These are phyloP conservation scores for Glossophaga mutica DNA, from an alignment of 2,797 vertebrate species.

Conservation along the genomic window DNA sequence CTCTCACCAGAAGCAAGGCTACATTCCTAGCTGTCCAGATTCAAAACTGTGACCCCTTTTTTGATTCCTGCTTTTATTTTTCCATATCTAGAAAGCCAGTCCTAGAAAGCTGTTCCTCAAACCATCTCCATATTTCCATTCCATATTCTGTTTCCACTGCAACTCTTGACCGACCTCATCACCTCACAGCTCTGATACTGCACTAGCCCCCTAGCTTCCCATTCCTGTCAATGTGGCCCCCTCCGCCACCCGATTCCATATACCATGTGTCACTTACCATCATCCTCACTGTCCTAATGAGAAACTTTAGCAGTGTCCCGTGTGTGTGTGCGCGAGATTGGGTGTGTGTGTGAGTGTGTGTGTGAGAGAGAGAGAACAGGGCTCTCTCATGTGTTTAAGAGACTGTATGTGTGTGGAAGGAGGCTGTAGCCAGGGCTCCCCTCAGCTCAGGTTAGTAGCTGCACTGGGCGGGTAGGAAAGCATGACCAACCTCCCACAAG, in stretches of 20 bases:
- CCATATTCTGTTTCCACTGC: not conserved
- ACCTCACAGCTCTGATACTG: not conserved
- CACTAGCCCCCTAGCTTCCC: not conserved
- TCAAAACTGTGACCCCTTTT: not conserved
- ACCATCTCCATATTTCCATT: not conserved
- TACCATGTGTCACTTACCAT: rapidly evolving
- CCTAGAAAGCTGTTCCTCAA: not conserved
- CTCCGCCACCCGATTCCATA: not conserved
- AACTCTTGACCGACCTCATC: not conserved
- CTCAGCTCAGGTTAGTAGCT: not conserved
- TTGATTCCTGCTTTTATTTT: not conserved
- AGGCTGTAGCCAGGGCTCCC: not conserved
- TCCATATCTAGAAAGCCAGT: not conserved
- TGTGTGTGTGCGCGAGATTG: too few relatives aligned
- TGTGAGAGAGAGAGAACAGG: not conserved
- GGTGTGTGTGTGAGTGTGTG: not conserved
- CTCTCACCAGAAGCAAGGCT: not conserved
- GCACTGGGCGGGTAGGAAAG: not conserved
- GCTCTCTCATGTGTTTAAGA: not conserved
- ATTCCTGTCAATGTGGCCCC: not conserved
- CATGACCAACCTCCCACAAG: not conserved
- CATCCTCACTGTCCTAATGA: not conserved
- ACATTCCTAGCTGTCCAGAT: not conserved
- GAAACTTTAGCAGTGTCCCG: not conserved
- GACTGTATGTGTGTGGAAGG: not conserved